Base-by-base conservation (phyloP, 2,888 invertebrate genomes). In the Portevinia maculata region DNA sequence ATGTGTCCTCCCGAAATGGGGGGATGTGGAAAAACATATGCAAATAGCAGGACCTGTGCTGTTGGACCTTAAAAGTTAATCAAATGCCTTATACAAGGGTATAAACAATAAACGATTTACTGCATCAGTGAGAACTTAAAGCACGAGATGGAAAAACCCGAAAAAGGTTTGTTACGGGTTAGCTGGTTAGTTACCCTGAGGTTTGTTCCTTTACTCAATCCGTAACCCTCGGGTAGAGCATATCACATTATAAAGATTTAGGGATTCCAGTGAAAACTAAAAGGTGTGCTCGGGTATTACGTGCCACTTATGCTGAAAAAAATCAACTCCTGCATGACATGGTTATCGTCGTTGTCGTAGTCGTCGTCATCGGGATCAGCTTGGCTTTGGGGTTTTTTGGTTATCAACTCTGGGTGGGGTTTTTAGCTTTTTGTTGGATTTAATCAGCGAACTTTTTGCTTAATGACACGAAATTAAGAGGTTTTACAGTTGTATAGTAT, bases 381-480 rank as follows among this genome's bases (percentile, higher is more conserved):
- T 30, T 44, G 59, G 17, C 8, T 30, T 17, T n/a, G 13, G 28
- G 44, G 30, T n/a, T 15, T 9, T 41, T 34, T 21, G 50, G 37
- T 32, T 15, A 8, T 48, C 52, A 37, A 53, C 62, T 53, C 30
- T 24, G 15, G 57, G 44, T 30, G 65, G 67, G 24, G 24, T 24
- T 24, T 24, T 64, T 46, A 13, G 39, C 59, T 76, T 81, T 81
- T 81, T 81, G 65, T 65, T 59, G 48, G 39, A 64, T 76, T 83
- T 83, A 76, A 83, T 83, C 76, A 83, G 71, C 21, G 64, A 83
- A 76, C 60, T 67, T 76, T 76, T 76, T 76, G 76, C 75, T 65
- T 71, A 53, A 81, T 65, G 70, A 65, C 65, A 81, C 53, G 60
- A 65, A 81, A 81, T 76, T 76, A 81, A 71, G 70, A 81, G 76